Evolutionary conservation across 1,140 invertebrate genomes (phyloP).

Genomic region (Acromyrmex heyeri): DNA sequence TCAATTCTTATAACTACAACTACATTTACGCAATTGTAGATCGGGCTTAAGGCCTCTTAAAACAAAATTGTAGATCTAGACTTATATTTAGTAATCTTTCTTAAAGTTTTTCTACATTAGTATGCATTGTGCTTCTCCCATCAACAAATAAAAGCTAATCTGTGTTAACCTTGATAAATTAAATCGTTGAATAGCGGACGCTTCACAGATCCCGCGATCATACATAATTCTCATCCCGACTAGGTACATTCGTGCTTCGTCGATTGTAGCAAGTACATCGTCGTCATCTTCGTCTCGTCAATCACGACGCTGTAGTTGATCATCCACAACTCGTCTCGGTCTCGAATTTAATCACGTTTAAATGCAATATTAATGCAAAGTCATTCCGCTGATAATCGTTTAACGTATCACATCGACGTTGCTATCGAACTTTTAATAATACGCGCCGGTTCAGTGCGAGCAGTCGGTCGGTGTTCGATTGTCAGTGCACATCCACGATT

Average conservation of each 20-base stretch:
- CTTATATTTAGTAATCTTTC: neutral
- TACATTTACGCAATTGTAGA: no score
- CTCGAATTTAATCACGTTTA: neutral
- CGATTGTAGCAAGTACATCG: slow-evolving; percentile 4
- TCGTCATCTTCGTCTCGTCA: neutral
- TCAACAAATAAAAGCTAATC: neutral
- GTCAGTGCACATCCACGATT: neutral
- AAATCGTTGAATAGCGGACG: no score
- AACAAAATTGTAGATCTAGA: no score
- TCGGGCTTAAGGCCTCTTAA: no score
- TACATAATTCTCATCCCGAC: neutral
- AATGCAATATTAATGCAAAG: neutral
- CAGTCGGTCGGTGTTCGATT: neutral
- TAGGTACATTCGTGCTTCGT: neutral
- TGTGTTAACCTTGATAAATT: neutral
- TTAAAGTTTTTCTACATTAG: neutral
- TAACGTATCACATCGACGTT: neutral
- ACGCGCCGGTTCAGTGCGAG: neutral
- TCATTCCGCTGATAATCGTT: slow-evolving; percentile 10
- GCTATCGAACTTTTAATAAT: slow-evolving; percentile 19
- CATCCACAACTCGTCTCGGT: neutral
- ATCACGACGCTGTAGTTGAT: no score
- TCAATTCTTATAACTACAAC: no score
- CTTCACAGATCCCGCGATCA: neutral
- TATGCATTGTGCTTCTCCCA: neutral